Conservation (phyloP, 2,113 vertebrate species). For the Columba janthina region DNA sequence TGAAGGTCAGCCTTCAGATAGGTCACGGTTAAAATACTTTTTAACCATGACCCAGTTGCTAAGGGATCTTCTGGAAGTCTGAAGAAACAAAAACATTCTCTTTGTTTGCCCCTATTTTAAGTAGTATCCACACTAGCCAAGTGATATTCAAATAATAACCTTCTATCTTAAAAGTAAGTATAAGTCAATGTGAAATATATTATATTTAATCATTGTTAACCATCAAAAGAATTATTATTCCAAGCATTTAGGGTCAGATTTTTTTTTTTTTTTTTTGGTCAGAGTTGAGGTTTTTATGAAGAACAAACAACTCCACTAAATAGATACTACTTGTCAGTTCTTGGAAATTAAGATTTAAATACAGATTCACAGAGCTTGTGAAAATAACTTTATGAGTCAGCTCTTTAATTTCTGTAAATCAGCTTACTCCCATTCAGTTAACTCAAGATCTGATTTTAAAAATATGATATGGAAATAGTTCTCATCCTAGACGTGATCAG, state of each 20-base stretch:
- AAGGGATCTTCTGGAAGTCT: neutral
- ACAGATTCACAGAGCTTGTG: neutral
- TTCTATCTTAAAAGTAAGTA: neutral
- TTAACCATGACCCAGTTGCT: neutral
- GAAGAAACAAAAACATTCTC: neutral
- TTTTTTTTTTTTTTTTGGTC: accelerated
- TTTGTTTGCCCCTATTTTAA: neutral
- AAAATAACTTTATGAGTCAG: neutral
- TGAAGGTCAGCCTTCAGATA: neutral
- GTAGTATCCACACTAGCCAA: neutral
- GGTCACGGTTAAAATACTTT: neutral
- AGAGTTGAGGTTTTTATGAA: neutral
- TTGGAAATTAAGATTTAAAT: neutral
- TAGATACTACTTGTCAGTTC: neutral
- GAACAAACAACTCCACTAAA: neutral
- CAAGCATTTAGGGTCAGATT: neutral
- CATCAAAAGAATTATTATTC: neutral
- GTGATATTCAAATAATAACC: neutral
- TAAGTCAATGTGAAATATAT: neutral
- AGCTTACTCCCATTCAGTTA: neutral
- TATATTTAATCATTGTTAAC: neutral
- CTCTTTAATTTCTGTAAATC: neutral
- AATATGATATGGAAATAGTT: neutral
- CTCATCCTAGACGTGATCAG: neutral
- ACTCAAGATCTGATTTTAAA: neutral